These are phyloP conservation scores for Drosophila repletoides DNA, from an alignment of 1,140 invertebrate species.

Conservation along the genomic window DNA sequence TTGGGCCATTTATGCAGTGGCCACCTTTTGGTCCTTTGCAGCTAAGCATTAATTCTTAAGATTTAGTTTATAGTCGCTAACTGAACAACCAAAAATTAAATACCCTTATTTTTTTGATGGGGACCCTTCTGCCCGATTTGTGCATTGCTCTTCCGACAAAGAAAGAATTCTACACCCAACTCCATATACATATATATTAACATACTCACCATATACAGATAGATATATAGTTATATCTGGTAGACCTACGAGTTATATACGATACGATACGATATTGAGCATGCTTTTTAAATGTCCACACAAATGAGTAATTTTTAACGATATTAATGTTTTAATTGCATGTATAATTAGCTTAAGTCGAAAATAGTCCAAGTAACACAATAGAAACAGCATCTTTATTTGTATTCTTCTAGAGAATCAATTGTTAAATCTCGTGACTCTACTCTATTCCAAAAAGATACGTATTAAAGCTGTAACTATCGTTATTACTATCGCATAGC, in stretches of 20 bases:
- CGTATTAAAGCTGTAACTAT: neutral
- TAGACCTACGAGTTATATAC: no score
- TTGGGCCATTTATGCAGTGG: slow-evolving; percentile 27
- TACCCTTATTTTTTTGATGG: slow-evolving; percentile 13
- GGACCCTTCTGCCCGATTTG: no score
- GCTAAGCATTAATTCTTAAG: slow-evolving; percentile 46
- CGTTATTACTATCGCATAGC: no score
- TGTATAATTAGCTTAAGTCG: slow-evolving; percentile 52
- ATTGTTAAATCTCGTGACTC: no score
- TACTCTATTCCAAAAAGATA: slow-evolving; percentile 19
- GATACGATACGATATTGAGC: slow-evolving; percentile 47
- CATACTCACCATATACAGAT: slow-evolving; percentile 6
- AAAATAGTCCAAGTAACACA: slow-evolving; percentile 55
- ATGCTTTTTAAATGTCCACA: slow-evolving; percentile 22
- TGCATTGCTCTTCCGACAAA: slow-evolving; percentile 34
- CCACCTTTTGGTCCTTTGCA: slow-evolving; percentile 19
- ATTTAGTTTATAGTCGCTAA: slow-evolving; percentile 50
- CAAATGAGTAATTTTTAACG: slow-evolving; percentile 20
- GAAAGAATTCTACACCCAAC: no score
- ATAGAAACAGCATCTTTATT: slow-evolving; percentile 32
- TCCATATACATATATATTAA: neutral
- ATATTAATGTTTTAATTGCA: slow-evolving; percentile 73
- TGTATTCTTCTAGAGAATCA: slow-evolving; percentile 4
- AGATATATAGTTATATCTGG: neutral
- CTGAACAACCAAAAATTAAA: slow-evolving; percentile 58